Conservation (phyloP, 2,888 invertebrate species). For the Cyclophora punctaria region DNA sequence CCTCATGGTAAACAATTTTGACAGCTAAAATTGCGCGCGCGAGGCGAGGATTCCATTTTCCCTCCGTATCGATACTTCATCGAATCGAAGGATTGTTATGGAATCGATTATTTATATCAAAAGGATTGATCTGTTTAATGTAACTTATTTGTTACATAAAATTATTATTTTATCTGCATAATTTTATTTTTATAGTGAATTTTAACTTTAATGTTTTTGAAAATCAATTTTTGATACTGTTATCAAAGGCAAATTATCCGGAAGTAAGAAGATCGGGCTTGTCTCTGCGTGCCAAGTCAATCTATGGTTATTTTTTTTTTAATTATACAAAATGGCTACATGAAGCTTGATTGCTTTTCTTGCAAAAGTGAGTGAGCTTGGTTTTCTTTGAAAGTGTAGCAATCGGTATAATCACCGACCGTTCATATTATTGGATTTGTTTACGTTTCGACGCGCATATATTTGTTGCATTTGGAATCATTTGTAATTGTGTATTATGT, state of each 20-base stretch:
- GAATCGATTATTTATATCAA: too few relatives aligned
- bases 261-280: slow-evolving; percentile 1
- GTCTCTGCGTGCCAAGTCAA: slow-evolving; percentile 18
- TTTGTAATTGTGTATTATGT: slow-evolving; percentile 22
- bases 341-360: slow-evolving; percentile 67
- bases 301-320: slow-evolving; percentile 27
- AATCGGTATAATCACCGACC: slow-evolving; percentile 20
- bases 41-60: slow-evolving; percentile 9
- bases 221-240: too few relatives aligned
- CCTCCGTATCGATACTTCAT: too few relatives aligned
- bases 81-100: too few relatives aligned
- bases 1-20: slow-evolving; percentile 67
- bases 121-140: too few relatives aligned
- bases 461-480: slow-evolving; percentile 19
- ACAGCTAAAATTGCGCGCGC: slow-evolving; percentile 64
- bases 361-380: slow-evolving; percentile 68
- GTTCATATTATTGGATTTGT: slow-evolving; percentile 52
- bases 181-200: too few relatives aligned
- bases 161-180: too few relatives aligned
- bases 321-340: slow-evolving; percentile 58
- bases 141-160: too few relatives aligned
- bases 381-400: slow-evolving; percentile 58
- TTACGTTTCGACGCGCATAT: slow-evolving; percentile 36
- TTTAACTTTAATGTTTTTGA: too few relatives aligned
- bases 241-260: slow-evolving; percentile 10